These are phyloP conservation scores for Halichondria panicea DNA, from an alignment of 37 sponge, comb jelly and placozoan genomes.

Conservation along the genomic window DNA sequence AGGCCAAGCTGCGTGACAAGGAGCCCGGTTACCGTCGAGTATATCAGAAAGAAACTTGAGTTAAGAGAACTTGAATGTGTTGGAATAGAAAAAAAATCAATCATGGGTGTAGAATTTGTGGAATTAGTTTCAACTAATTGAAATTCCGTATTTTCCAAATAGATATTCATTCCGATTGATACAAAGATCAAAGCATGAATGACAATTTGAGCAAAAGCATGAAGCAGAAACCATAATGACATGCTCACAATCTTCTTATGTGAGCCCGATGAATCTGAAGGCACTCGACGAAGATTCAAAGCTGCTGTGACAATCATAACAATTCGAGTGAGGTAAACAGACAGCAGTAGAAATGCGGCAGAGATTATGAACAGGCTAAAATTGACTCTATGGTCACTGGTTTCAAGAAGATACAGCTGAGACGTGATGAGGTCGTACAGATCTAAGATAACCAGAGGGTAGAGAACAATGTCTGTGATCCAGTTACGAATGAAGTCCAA, in stretches of 20 bases:
- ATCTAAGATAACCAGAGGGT: constrained; percentile 39
- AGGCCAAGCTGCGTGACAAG: constrained; percentile 28
- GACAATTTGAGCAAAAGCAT: constrained; percentile 18
- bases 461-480: constrained; percentile 30
- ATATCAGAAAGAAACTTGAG: constrained; percentile 25
- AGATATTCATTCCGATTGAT: constrained; percentile 36
- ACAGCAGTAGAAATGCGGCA: constrained; percentile 23
- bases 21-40: constrained; percentile 14
- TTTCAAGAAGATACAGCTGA: neutral
- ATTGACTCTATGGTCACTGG: neutral
- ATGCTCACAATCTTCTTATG: neutral
- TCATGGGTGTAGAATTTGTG: too few relatives aligned
- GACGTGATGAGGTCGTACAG: constrained; percentile 26
- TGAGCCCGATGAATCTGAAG: neutral
- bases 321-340: constrained; percentile 36
- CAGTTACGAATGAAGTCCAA: neutral
- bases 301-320: constrained; percentile 3
- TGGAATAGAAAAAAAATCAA: neutral
- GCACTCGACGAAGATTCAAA: neutral
- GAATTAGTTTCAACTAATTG: too few relatives aligned
- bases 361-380: constrained; percentile 34
- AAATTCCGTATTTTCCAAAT: constrained; percentile 28
- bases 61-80: neutral
- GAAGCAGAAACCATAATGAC: neutral
- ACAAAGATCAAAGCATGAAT: constrained; percentile 2